A percentile compares a stretch with the other conserved stretches of the same genome.
phyloP scores from a whole-genome alignment of 2,113 vertebrate species.

The Aythya baeri region DNA sequence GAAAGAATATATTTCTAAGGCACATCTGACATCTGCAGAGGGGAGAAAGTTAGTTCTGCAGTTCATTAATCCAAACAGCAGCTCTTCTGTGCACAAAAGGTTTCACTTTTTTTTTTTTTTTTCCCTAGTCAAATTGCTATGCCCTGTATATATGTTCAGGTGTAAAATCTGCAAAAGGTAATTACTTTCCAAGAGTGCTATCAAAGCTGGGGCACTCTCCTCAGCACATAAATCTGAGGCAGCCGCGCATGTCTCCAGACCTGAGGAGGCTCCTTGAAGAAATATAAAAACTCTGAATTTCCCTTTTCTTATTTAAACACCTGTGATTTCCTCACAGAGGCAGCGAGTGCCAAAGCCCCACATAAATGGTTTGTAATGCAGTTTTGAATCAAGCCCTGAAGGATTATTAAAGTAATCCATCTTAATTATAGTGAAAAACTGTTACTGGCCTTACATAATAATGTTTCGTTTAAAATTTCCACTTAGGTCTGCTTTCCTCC shows the following conservation, averaged over 20 bases:
- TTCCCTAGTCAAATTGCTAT: background rate
- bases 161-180: conserved; percentile 46
- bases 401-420: conserved; percentile 71
- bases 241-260: background rate
- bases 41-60: background rate
- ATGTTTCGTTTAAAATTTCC: conserved; percentile 55
- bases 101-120: background rate
- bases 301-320: conserved; percentile 31
- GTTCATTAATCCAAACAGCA: conserved; percentile 30
- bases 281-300: conserved; percentile 14
- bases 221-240: conserved; percentile 5
- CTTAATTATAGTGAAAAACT: conserved; percentile 71
- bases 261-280: background rate
- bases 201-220: background rate
- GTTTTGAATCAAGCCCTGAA: conserved; percentile 53
- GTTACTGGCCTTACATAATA: conserved; percentile 60
- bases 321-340: background rate
- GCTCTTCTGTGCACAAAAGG: background rate
- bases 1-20: background rate
- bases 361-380: conserved; percentile 31
- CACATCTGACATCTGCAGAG: background rate
- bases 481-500: background rate
- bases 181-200: conserved; percentile 47
- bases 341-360: conserved; percentile 16
- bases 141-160: conserved; percentile 18